Evolutionary conservation across 2,797 vertebrate species (phyloP).

Genomic region (Enteromius unitaeniatus): DNA sequence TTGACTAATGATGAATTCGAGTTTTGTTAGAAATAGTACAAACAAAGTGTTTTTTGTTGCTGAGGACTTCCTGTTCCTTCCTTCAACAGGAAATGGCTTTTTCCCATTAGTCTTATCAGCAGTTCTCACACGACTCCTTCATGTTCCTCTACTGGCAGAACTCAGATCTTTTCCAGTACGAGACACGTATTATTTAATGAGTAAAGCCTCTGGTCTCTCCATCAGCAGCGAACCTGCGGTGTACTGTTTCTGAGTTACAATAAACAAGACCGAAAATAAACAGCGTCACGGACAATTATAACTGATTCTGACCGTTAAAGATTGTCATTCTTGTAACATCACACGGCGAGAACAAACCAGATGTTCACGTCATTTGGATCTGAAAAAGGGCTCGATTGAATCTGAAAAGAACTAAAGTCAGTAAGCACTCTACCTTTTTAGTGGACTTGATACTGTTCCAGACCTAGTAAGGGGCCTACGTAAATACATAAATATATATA

Average conservation of each 20-base stretch:
- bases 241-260: not conserved
- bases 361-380: not conserved
- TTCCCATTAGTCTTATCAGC: slow-evolving; percentile 59
- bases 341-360: not conserved
- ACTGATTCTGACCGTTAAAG: not conserved
- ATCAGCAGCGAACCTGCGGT: not conserved
- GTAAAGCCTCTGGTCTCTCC: not conserved
- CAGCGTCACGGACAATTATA: not conserved
- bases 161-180: not conserved
- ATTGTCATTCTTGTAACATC: not conserved
- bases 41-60: not conserved
- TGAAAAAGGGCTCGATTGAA: not conserved
- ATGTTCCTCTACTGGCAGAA: slow-evolving; percentile 9
- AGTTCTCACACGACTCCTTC: slow-evolving; percentile 38
- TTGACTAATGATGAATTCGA: not conserved
- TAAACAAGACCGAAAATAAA: not conserved
- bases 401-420: not conserved
- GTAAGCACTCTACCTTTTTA: not conserved
- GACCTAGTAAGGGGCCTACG: not conserved
- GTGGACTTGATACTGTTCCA: not conserved
- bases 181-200: not conserved
- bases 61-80: slow-evolving; percentile 51
- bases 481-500: too few relatives aligned
- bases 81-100: slow-evolving; percentile 49
- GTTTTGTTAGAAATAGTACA: not conserved